A percentile compares a stretch with the other conserved stretches of the same genome.
Evolutionary conservation across 2,113 vertebrate species (phyloP).

Genomic region (Myiozetetes cayanensis): DNA sequence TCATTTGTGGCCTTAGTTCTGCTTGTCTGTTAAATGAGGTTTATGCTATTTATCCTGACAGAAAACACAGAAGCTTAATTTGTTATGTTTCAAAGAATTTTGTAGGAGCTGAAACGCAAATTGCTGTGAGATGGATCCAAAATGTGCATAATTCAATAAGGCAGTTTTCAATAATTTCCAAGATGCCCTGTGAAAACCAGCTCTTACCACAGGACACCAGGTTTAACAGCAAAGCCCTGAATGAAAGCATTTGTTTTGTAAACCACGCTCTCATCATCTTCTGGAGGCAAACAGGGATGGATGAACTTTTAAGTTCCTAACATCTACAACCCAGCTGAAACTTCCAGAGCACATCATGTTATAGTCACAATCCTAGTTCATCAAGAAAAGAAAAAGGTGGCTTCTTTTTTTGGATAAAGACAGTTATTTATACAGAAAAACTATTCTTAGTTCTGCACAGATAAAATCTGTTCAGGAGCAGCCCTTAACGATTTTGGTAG

Average conservation of each 20-base stretch:
- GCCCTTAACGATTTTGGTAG: background rate
- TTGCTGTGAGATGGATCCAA: conserved; percentile 40
- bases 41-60: conserved; percentile 45
- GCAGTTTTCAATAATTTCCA: conserved; percentile 40
- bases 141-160: conserved; percentile 26
- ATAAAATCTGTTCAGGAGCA: background rate
- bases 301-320: background rate
- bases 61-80: conserved; percentile 59
- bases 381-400: background rate
- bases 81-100: conserved; percentile 57
- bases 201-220: background rate
- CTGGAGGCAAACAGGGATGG: background rate
- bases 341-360: background rate
- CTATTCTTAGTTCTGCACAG: background rate
- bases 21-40: conserved; percentile 42
- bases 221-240: background rate
- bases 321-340: background rate
- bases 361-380: background rate
- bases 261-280: background rate
- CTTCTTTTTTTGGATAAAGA: background rate
- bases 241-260: background rate
- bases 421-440: background rate
- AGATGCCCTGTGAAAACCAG: background rate
- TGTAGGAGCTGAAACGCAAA: conserved; percentile 51
- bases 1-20: conserved; percentile 32